Conservation (phyloP, 92 coral and sea anemone genomes). For the Ricordea florida region DNA sequence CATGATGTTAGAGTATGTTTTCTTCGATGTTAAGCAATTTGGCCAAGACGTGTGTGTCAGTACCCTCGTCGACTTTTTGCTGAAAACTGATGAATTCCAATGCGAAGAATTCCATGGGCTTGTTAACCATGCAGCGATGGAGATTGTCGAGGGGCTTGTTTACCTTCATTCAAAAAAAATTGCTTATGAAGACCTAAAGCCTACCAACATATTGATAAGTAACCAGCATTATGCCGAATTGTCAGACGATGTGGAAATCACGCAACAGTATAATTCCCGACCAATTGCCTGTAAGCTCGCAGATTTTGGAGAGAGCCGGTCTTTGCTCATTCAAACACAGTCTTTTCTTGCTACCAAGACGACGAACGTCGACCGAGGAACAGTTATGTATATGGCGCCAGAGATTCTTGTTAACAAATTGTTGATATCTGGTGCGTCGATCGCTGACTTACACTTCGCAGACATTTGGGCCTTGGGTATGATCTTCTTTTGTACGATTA, state of each 20-base stretch:
- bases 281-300: conserved; percentile 46
- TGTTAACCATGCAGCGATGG: conserved; percentile 16
- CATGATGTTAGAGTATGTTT: conserved; percentile 51
- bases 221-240: conserved; percentile 33
- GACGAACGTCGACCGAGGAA: conserved; percentile 40
- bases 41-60: conserved; percentile 41
- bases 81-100: conserved; percentile 17
- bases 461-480: conserved; percentile 53
- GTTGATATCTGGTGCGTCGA: background rate
- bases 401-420: conserved; percentile 13
- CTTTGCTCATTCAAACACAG: conserved; percentile 38
- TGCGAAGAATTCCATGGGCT: conserved; percentile 11
- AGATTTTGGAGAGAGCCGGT: conserved; percentile 51
- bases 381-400: conserved; percentile 22
- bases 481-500: conserved; percentile 22
- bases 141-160: background rate
- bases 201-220: background rate
- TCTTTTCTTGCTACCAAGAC: conserved; percentile 26
- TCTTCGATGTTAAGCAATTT: conserved; percentile 36
- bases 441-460: conserved; percentile 26
- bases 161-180: background rate
- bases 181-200: conserved; percentile 1
- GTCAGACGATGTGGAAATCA: conserved; percentile 35
- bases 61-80: conserved; percentile 30
- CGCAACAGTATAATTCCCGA: conserved; percentile 28